Evolutionary conservation across 2,888 invertebrate species (phyloP), one percentile per base, ranked within the genome.

Genomic region (Drosophila merina): DNA sequence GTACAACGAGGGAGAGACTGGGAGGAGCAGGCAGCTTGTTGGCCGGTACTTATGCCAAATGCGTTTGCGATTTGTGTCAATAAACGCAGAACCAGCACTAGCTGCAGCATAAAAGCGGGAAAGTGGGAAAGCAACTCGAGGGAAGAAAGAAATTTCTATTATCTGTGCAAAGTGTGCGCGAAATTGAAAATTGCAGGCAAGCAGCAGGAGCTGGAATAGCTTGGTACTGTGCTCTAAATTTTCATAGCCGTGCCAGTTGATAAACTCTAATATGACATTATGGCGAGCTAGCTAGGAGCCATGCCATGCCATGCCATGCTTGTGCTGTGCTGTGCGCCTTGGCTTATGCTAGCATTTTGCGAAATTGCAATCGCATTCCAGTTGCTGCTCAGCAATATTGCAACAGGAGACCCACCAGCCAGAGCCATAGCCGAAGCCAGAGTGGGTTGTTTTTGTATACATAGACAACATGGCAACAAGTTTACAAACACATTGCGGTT

Each of bases 161-260:
- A 85, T 87, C 87, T 86, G 86, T 77, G 88, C 86, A 87, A 86
- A 84, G 86, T 87, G 84, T 84, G 88, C 88, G 86, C 84, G 86
- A 87, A 85, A 85, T 85, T 85, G 84, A 86, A 85, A 85, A 85
- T 83, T 83, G 88, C 78, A 69, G 72, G 62, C 77, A 42, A 42
- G 40, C 33, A 26, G 51, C 51, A 44, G 44, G 20, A 44, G 44
- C 44, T 7, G 9, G 40, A n/a, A 36, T n/a, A 36, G 44, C 44
- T 20, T 3, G n/a, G 40, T 3, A 20, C 40, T 44, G 44, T 44
- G 71, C 58, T 77, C 77, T 77, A 81, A 78, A 84, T 84, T 84
- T 82, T 82, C 86, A 82, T 82, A 78, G 81, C 76, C 64, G 44
- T 72, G 76, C 74, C 75, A 86, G 86, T 86, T 86, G 82, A 84